Evolutionary conservation across 2,797 vertebrate genomes (phyloP), one percentile per base, ranked within the genome.

Genomic region (Erpetoichthys calabaricus): DNA sequence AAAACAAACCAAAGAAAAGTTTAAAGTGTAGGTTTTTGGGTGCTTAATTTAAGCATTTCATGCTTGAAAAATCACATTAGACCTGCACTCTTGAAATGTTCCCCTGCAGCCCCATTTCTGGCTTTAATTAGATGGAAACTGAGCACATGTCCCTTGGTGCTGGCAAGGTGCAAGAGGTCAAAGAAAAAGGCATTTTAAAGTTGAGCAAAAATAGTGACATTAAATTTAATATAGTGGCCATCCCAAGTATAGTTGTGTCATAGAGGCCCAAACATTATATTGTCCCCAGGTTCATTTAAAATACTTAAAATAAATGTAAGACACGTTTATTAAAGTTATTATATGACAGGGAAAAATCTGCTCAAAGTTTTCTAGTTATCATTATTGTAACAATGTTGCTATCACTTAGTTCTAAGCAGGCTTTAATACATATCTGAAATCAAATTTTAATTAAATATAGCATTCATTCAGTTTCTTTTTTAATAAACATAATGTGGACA

Each of bases 111-210:
- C 67, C 62, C 55, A 56, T 9, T 74, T 73, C 79, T 85, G 81
- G 60, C 78, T 73, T 58, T 82, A 70, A 84, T 84, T 83, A 83
- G 65, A 67, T 61, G 43, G 57, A 64, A 74, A 73, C 77, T 72
- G 74, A 78, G 71, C 69, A 70, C 73, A 70, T 62, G 66, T 68
- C 70, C 70, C 64, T 64, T 65, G 70, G 72, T 55, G 67, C 64
- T 59, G 56, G 63, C 64, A 65, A 46, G 47, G 47, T 47, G 55
- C 59, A 53, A 25, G 50, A 53, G 60, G 59, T 65, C 57, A 57
- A 45, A 65, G 46, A 63, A 62, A 43, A 56, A 63, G 61, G 46
- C 57, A 54, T 63, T 64, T 70, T 62, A 59, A 66, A 69, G 68
- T 62, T 57, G 59, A 52, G 59, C 63, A 55, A 63, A 64, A 66